A percentile compares a stretch with the other conserved stretches of the same genome.
Conservation (phyloP, 2,888 invertebrate species). For the Pediacus dermestoides region DNA sequence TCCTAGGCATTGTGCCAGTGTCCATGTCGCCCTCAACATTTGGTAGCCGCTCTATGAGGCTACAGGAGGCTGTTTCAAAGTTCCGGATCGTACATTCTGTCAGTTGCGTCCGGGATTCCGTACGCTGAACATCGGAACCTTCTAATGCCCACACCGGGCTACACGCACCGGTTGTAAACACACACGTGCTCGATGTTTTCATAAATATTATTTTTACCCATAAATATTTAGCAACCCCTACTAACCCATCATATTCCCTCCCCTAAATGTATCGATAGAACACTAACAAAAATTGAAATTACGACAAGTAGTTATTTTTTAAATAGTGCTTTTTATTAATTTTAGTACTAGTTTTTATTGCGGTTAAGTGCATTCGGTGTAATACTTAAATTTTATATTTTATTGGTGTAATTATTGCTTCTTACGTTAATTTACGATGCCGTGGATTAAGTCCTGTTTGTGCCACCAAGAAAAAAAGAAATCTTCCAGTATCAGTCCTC, state of each 20-base stretch:
- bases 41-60: conserved; percentile 21
- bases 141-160: conserved; percentile 22
- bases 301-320: too few species aligned
- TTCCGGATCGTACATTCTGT: conserved; percentile 31
- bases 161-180: conserved; percentile 18
- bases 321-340: too few species aligned
- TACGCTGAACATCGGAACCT: conserved; percentile 31
- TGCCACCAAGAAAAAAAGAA: conserved; percentile 52
- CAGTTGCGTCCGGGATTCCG: conserved; percentile 48
- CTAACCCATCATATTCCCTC: too few species aligned
- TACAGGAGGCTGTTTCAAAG: conserved; percentile 19
- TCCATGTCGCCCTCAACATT: conserved; percentile 24
- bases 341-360: too few species aligned
- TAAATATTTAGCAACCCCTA: too few species aligned
- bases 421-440: conserved; percentile 43
- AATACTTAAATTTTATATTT: too few species aligned
- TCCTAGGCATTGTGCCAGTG: background rate
- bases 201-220: conserved; percentile 20
- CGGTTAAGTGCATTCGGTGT: too few species aligned
- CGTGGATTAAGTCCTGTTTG: conserved; percentile 52
- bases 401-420: too few species aligned
- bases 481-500: conserved; percentile 49
- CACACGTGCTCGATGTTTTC: conserved; percentile 29
- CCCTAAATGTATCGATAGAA: too few species aligned
- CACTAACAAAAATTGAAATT: too few species aligned